Base-by-base conservation (phyloP, 2,797 vertebrate genomes). In the Galagoides demidoff region DNA sequence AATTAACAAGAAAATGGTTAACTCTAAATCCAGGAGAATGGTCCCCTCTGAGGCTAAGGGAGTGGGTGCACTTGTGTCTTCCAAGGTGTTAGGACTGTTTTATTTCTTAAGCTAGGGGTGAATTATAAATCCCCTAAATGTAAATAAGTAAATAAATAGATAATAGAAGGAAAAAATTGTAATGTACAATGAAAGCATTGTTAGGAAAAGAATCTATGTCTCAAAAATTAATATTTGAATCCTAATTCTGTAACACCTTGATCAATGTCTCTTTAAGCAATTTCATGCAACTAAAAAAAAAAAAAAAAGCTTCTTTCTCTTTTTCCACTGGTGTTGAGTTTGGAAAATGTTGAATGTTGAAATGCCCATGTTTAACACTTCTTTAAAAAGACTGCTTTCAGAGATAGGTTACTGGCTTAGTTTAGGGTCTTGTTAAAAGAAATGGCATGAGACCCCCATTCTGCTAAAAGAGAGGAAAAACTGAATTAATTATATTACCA, bases 401-500 rank as follows among this genome's bases (percentile, higher is more conserved):
- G 59, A 86, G 74, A 83, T 4, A 73, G 14, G 29, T 78, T 90
- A 90, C 70, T 34, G 63, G 66, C 49, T 88, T 70, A 83, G 22
- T 29, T 85, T 83, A 87, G 52, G 45, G 49, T 73, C 31, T 90
- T 87, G 10, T 81, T 85, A 85, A 57, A 17, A 94, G 39, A 14
- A 89, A 88, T 71, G n/a, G 20, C 45, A 85, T 59, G 59, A 95
- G n/a, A 78, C 9, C 5, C 9, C 39, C 43, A 85, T 90, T 81
- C 85, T 39, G 43, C 61, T 74, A 91, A 81, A 64, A 95, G 45
- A 90, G 52, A 68, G 59, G 59, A 77, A 74, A 39, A 86, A 27
- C 6, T 27, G 66, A 87, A 81, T 92, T 88, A 76, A 96, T 85
- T 81, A 73, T 82, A 92, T 78, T 96, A 74, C 23, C n/a, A 94